Percentiles rank a stretch among this genome's conserved stretches.
phyloP scores from a whole-genome alignment of 2,797 vertebrate species.

The Lutjanus campechanus region DNA sequence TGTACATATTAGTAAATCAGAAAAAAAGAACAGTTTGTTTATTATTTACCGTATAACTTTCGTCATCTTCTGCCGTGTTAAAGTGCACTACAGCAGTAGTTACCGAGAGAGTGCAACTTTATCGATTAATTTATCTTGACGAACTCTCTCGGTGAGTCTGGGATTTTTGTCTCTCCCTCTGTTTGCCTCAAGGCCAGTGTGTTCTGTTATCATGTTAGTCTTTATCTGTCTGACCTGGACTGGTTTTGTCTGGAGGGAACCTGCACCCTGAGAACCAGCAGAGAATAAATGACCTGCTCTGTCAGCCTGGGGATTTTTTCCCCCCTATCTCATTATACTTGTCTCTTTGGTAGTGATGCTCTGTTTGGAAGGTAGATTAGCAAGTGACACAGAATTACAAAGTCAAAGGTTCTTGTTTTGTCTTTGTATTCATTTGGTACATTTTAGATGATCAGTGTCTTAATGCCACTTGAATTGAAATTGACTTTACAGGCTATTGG shows the following conservation, averaged over 20 bases:
- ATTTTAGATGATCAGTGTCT: background rate
- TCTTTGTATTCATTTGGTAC: background rate
- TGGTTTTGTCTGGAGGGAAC: slow-evolving; percentile 44
- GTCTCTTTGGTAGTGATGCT: background rate
- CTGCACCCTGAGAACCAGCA: slow-evolving; percentile 27
- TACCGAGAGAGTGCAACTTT: background rate
- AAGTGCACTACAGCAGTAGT: background rate
- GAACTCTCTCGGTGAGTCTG: background rate
- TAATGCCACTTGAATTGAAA: background rate
- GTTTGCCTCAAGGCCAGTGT: slow-evolving; percentile 40
- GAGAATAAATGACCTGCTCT: slow-evolving; percentile 1
- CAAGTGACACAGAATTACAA: too few species aligned
- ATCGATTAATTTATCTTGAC: slow-evolving; percentile 17
- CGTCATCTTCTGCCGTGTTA: background rate
- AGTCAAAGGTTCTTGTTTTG: background rate
- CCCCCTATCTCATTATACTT: background rate
- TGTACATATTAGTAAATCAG: background rate
- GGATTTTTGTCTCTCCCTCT: background rate
- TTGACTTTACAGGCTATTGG: background rate
- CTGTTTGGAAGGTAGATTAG: too few species aligned
- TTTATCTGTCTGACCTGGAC: slow-evolving; percentile 33
- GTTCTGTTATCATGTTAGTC: slow-evolving; percentile 41
- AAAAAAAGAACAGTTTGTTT: too few species aligned
- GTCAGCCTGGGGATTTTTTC: background rate
- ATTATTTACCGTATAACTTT: background rate